Evolutionary conservation across 2,888 invertebrate genomes (phyloP), one percentile per base, ranked within the genome.

Genomic region (Pristionchus arcanus): DNA sequence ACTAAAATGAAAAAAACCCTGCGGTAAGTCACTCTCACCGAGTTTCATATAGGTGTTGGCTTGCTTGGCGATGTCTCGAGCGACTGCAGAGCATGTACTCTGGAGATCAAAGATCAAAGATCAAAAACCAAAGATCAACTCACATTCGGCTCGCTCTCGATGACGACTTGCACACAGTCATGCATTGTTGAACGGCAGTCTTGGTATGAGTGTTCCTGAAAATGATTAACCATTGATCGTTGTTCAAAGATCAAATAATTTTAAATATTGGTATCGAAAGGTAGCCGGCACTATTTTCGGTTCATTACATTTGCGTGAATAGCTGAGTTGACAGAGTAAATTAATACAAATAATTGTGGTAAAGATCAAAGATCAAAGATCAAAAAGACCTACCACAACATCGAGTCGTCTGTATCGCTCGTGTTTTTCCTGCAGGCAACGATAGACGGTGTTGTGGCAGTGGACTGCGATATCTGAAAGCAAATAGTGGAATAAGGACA

Each of bases 401-500:
- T 63, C 63, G 25, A 63, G n/a, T n/a, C 63, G 63, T 11, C n/a
- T 63, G 63, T 25, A n/a, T 63, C 63, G 63, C n/a, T 63, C 63
- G n/a, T 63, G 63, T 25, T n/a, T 63, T 2, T 25, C n/a, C 63
- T 63, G 63, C 11, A 63, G n/a, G 63, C 63, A 63, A 11, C n/a
- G 21, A 25, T n/a, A 63, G 63, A 63, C 63, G 63, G 63, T n/a
- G 63, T 63, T 63, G 63, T 63, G 63, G 63, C 63, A 63, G 63
- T 63, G 63, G 2, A 63, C 63, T 21, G 63, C 63, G 63, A 63
- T 63, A n/a, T 25, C 63, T 63, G 63, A 21, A 63, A n/a, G 21
- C 42, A 9, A 49, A 49, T 9, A 49, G 11, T 49, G 42, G 11
- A 9, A 49, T 49, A 49, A 13, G 42, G 9, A 49, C 42, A 49